Percentiles rank a stretch among this genome's conserved stretches.
These are phyloP conservation scores for Nipponacmea schrenckii DNA, from an alignment of 2,888 invertebrate genomes.

Conservation along the genomic window DNA sequence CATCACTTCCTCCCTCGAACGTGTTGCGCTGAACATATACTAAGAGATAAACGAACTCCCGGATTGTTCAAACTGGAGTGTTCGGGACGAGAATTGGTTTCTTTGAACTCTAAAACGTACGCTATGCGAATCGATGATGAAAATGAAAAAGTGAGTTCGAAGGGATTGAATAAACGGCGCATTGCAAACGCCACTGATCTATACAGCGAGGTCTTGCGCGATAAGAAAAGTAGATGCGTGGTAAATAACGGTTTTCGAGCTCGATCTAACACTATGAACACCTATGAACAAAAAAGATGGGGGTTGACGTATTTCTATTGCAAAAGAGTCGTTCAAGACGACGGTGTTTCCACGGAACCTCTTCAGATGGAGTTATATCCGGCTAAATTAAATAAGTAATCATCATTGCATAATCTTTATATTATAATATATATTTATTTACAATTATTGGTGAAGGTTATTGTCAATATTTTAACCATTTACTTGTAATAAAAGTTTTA, in stretches of 20 bases:
- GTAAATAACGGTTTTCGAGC: slow-evolving; percentile 2
- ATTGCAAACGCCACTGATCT: not conserved
- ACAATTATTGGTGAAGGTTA: too few relatives aligned
- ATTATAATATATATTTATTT: too few relatives aligned
- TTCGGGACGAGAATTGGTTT: not conserved
- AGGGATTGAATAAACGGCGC: not conserved
- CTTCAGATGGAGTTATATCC: not conserved
- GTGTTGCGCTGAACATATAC: not conserved
- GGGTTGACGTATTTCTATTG: not conserved
- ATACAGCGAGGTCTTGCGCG: not conserved
- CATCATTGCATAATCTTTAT: too few relatives aligned
- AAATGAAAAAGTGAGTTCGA: slow-evolving; percentile 1
- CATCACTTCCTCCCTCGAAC: slow-evolving; percentile 7
- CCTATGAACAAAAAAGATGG: not conserved
- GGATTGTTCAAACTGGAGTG: slow-evolving; percentile 11
- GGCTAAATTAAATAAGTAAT: not conserved
- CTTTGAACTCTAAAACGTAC: slow-evolving; percentile 7
- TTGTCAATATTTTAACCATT: too few relatives aligned
- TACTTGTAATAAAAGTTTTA: too few relatives aligned
- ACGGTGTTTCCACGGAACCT: not conserved
- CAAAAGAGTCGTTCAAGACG: slow-evolving; percentile 9
- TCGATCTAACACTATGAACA: not conserved
- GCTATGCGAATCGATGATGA: not conserved
- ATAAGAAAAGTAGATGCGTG: not conserved
- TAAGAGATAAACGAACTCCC: slow-evolving; percentile 4